Percentiles rank a stretch among this genome's conserved stretches.
phyloP scores from a whole-genome alignment of 1,140 invertebrate species.

The Drosophila miranda region DNA sequence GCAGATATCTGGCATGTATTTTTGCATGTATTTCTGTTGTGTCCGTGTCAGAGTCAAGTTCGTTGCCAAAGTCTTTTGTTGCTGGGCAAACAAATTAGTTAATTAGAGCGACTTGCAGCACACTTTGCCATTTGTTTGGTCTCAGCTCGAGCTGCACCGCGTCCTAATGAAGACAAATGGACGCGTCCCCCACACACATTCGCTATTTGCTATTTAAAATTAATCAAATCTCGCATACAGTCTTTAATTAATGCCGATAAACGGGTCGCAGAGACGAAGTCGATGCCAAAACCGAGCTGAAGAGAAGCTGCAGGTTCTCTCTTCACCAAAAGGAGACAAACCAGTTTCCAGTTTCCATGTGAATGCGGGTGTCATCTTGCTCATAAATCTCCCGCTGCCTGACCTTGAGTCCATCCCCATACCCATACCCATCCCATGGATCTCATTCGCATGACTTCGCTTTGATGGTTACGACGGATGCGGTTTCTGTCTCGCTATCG shows the following conservation, averaged over 20 bases:
- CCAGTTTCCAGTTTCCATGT: constrained; percentile 63
- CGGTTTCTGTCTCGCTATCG: constrained; percentile 1
- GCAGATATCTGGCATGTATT: constrained; percentile 23
- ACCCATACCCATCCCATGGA: too few species aligned
- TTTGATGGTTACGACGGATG: constrained; percentile 17
- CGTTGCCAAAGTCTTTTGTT: constrained; percentile 66
- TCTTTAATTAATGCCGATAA: constrained; percentile 77
- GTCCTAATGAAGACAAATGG: constrained; percentile 73
- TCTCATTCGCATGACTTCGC: not conserved
- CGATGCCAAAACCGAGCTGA: constrained; percentile 26
- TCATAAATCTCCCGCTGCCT: constrained; percentile 68
- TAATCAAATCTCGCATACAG: constrained; percentile 56
- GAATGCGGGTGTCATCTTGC: constrained; percentile 67
- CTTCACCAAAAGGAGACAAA: constrained; percentile 39
- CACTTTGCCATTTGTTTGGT: constrained; percentile 66
- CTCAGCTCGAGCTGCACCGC: constrained; percentile 22
- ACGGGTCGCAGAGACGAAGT: constrained; percentile 25
- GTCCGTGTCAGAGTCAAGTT: constrained; percentile 46
- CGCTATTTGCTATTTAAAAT: constrained; percentile 58
- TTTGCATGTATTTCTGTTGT: constrained; percentile 30
- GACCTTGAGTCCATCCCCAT: constrained; percentile 49
- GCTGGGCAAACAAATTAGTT: constrained; percentile 46
- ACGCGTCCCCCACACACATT: not conserved
- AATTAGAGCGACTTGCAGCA: constrained; percentile 72
- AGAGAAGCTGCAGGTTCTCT: constrained; percentile 33